Conservation (phyloP, 1,140 invertebrate species). For the Brachionus sp. region DNA sequence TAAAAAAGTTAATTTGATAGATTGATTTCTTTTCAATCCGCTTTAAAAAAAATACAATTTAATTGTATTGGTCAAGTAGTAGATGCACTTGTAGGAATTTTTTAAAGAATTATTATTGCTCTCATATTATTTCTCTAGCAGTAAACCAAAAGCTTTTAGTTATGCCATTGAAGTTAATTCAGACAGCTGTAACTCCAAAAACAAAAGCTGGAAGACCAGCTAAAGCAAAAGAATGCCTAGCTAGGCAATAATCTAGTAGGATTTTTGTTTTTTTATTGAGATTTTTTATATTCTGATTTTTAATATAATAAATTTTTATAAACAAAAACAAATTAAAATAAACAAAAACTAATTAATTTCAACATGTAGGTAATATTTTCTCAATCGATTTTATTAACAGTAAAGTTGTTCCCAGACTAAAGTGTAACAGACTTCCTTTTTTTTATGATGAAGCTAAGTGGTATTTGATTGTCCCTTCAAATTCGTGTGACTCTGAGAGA, state of each 20-base stretch:
- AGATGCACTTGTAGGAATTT: background rate
- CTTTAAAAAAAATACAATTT: background rate
- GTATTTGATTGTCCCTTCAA: too few relatives aligned
- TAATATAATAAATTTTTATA: background rate
- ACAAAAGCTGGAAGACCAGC: too few relatives aligned
- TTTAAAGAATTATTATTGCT: constrained; percentile 2
- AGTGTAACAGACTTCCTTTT: too few relatives aligned
- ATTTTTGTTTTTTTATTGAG: background rate
- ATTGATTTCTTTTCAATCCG: background rate
- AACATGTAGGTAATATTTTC: too few relatives aligned
- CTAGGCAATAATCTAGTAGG: background rate
- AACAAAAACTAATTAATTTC: background rate
- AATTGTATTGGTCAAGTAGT: background rate
- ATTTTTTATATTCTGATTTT: background rate
- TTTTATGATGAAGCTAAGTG: too few relatives aligned
- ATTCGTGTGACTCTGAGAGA: too few relatives aligned
- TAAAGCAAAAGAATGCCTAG: background rate
- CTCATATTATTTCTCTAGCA: background rate
- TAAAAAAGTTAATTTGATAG: constrained; percentile 13
- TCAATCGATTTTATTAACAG: too few relatives aligned
- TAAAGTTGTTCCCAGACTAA: too few relatives aligned
- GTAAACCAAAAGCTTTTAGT: background rate
- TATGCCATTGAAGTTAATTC: background rate
- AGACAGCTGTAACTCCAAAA: background rate
- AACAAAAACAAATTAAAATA: too few relatives aligned